Conservation (phyloP, 2,113 vertebrate species). For the Percina caprodes region DNA sequence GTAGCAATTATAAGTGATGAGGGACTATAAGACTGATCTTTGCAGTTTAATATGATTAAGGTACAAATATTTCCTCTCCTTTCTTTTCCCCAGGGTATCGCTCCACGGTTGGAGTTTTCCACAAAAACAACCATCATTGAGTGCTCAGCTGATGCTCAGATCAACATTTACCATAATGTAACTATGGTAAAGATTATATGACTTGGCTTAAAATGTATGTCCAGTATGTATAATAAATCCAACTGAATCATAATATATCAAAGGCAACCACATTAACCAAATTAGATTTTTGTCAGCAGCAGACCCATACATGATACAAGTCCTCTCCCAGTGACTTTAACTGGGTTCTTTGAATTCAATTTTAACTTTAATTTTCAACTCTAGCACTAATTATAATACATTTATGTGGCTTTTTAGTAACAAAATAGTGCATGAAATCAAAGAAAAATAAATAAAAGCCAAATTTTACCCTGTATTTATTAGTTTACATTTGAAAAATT, state of each 20-base stretch:
- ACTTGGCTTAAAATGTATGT: neutral
- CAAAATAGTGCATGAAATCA: neutral
- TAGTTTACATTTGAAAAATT: too few species aligned
- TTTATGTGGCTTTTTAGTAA: neutral
- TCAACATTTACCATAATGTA: conserved; percentile 73
- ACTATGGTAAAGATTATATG: conserved; percentile 58
- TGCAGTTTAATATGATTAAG: neutral
- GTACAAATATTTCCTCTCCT: neutral
- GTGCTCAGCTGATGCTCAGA: conserved; percentile 67
- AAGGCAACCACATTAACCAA: neutral
- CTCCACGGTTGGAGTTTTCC: conserved; percentile 87
- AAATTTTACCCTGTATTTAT: too few species aligned
- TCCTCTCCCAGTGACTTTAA: neutral
- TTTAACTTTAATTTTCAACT: too few species aligned
- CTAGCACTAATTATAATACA: neutral
- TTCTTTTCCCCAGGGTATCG: conserved; percentile 82
- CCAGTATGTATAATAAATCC: neutral
- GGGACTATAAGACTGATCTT: neutral
- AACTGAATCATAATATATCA: neutral
- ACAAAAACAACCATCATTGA: conserved; percentile 86
- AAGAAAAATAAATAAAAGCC: too few species aligned
- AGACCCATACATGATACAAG: neutral
- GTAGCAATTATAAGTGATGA: neutral
- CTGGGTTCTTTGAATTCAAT: neutral
- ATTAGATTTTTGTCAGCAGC: neutral